Base-by-base conservation (phyloP, 1,140 invertebrate genomes). In the Brachionus rubens region DNA sequence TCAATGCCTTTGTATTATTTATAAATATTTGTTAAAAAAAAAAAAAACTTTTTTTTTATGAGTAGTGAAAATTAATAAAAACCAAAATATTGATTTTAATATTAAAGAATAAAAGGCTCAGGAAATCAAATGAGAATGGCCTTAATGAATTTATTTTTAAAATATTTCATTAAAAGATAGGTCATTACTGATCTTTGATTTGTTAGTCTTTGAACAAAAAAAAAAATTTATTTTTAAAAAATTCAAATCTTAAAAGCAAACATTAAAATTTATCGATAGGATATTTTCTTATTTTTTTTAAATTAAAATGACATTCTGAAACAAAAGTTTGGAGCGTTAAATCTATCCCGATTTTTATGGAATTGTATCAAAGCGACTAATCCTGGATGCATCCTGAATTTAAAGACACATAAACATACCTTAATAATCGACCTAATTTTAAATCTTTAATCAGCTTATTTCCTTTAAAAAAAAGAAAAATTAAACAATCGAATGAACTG, bases 401-500 rank as follows among this genome's bases (percentile, higher is more conserved):
- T 36, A 36, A 5, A 36, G 9, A 5, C 33, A 5, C 3, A 36
- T 36, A 36, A 36, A 36, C 3, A 36, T 36, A 36, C 33, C 9
- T 9, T 3, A 36, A 36, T 5, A 5, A 5, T 9, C 33, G 3
- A 9, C 33, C 33, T 5, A 36, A 36, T 5, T 9, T 9, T 0
- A 5, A 10, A 54, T 26, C 7, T 12, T 28, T 5, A n/a, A 59
- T 28, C 19, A 33, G 26, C 30, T 33, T 36, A 52, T 40, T 36
- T 59, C 54, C 30, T 36, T 16, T 33, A 59, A 33, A 12, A 48
- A 59, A 59, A 59, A 36, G 54, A 36, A 19, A n/a, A 16, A 65
- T 43, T 65, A 43, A 65, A 43, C 36, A 43, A 59, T 65, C 24
- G 24, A 65, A 43, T 65, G 59, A 65, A 41, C 59, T 65, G 59